Conservation (phyloP, 2,888 invertebrate species). For the Lithophane semibrunnea region DNA sequence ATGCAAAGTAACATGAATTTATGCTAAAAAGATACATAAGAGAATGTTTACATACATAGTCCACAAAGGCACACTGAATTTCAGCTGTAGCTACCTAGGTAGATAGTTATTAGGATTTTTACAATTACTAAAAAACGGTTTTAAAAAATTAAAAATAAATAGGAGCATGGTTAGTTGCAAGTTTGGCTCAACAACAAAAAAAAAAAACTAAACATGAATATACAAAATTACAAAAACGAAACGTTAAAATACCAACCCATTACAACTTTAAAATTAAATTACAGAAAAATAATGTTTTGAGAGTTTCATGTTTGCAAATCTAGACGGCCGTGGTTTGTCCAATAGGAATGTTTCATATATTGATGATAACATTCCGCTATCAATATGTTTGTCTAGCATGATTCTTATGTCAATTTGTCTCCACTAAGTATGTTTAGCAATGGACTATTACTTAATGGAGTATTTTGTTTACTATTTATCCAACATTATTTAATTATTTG, state of each 20-base stretch:
- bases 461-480: background rate
- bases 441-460: background rate
- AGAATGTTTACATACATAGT: conserved; percentile 55
- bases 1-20: conserved; percentile 5
- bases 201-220: background rate
- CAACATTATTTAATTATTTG: background rate
- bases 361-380: background rate
- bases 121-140: background rate
- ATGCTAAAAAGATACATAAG: background rate
- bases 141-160: too few species aligned
- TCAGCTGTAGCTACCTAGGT: conserved; percentile 11
- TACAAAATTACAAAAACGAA: background rate
- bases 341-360: background rate
- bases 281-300: background rate
- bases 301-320: background rate
- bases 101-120: background rate
- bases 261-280: background rate
- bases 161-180: too few species aligned
- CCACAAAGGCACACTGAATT: conserved; percentile 46
- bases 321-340: background rate
- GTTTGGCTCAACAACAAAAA: background rate
- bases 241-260: background rate
- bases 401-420: background rate
- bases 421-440: background rate
- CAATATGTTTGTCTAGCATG: background rate